Evolutionary conservation across 2,113 vertebrate species (phyloP), one percentile per base, ranked within the genome.

Genomic region (Tilapia sparmanii): DNA sequence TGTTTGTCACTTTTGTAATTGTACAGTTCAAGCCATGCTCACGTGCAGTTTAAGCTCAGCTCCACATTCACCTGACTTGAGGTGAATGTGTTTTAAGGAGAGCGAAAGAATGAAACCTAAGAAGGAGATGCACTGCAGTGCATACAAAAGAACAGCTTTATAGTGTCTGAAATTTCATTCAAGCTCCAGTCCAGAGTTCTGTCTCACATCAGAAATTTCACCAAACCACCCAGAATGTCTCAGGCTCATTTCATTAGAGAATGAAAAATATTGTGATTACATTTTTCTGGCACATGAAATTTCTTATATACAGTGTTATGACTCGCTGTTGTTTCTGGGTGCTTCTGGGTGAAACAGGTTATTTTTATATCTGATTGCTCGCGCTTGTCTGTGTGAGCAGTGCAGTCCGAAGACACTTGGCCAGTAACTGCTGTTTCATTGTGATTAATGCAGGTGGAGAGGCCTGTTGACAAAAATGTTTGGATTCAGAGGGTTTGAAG

Each of bases 391-490:
- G 29, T 73, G 68, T 89, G 87, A 53, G 47, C 52, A 52, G 18
- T 79, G 85, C 4, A 9, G 52, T 92, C 52, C 1, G 3, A 66
- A 61, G 87, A 88, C 80, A 88, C 38, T 3, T 11, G 26, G 18
- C 68, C 50, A 80, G 15, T 59, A 86, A 80, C 83, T 86, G 81
- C 33, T 40, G 35, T 50, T 79, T 71, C 50, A 53, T 50, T 86
- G 42, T 91, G 91, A 90, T 85, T 88, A 90, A 92, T 89, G 84
- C 29, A 87, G 61, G 61, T 29, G 52, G 22, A 50, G 5, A 57
- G 82, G 81, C 59, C 81, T 78, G 38, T 47, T 93, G 91, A 86
- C 82, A 89, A 84, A 78, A 85, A 24, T 9, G 61, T 55, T 59
- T 80, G 42, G 55, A 61, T 85, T 89, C 79, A 81, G 86, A 55